Evolutionary conservation across 2,113 vertebrate species (phyloP).

Genomic region (Coryphaenoides rupestris): DNA sequence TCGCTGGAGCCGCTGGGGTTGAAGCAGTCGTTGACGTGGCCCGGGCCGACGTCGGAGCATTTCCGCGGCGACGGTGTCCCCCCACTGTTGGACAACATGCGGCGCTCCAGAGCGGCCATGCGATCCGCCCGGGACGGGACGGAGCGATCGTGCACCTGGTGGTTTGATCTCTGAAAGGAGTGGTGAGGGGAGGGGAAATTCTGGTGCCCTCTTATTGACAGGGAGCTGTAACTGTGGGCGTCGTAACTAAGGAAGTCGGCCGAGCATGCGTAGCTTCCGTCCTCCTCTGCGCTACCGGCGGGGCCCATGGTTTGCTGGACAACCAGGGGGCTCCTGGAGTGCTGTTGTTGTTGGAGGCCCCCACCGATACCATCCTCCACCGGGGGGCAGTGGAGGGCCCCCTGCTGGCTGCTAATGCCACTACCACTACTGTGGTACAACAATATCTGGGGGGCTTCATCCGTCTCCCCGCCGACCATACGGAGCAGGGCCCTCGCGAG

Average conservation of each 20-base stretch:
- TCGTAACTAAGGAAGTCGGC: too few relatives aligned
- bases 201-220: constrained; percentile 38
- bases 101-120: constrained; percentile 71
- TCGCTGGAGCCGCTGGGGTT: constrained; percentile 88
- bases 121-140: constrained; percentile 60
- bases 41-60: too few relatives aligned
- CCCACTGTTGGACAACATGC: constrained; percentile 79
- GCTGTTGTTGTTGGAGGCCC: constrained; percentile 12
- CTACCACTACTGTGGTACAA: constrained; percentile 69
- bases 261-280: constrained; percentile 80
- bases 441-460: constrained; percentile 65
- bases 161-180: constrained; percentile 57
- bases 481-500: constrained; percentile 65
- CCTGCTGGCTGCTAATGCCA: constrained; percentile 57
- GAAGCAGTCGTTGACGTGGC: constrained; percentile 79
- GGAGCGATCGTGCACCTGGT: constrained; percentile 66
- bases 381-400: constrained; percentile 72
- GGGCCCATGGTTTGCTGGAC: constrained; percentile 65
- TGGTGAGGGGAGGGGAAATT: constrained; percentile 64
- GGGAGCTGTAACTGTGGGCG: constrained; percentile 42
- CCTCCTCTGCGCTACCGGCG: too few relatives aligned
- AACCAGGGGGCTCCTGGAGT: constrained; percentile 65
- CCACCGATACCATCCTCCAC: constrained; percentile 70
- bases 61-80: too few relatives aligned
- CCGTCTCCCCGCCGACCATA: constrained; percentile 67